Conservation (phyloP, 2,797 vertebrate species). For the Rachycentron canadum region DNA sequence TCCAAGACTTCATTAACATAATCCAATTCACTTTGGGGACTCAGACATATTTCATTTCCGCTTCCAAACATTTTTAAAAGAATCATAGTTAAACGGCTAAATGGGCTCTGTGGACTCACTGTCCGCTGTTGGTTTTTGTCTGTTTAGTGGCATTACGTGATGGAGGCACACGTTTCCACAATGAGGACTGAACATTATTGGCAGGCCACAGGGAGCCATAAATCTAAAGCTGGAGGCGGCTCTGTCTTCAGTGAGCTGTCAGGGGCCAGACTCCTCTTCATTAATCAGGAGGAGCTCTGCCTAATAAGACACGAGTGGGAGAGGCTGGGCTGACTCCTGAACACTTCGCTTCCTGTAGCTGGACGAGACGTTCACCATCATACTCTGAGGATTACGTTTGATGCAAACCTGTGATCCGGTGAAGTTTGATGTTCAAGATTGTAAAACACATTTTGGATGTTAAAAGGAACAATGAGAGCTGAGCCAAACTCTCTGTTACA, state of each 20-base stretch:
- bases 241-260: conserved; percentile 75
- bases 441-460: neutral
- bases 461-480: neutral
- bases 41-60: conserved; percentile 64
- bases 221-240: conserved; percentile 77
- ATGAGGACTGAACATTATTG: conserved; percentile 70
- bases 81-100: conserved; percentile 70
- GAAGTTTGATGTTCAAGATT: neutral
- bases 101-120: conserved; percentile 59
- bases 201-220: conserved; percentile 70
- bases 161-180: conserved; percentile 60
- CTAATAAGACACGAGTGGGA: conserved; percentile 47
- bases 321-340: conserved; percentile 47
- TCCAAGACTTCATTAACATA: conserved; percentile 85
- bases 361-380: conserved; percentile 43
- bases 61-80: conserved; percentile 57
- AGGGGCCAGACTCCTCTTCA: conserved; percentile 73
- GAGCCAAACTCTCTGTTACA: neutral
- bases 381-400: neutral
- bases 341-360: conserved; percentile 30
- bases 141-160: conserved; percentile 67
- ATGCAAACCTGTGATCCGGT: conserved; percentile 12
- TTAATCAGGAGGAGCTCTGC: conserved; percentile 76
- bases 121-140: conserved; percentile 43
- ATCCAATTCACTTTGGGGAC: conserved; percentile 80